Percentiles rank a stretch among this genome's conserved stretches.
Evolutionary conservation across 1,140 invertebrate species (phyloP).

Genomic region (Drosophila pseudoobscura): DNA sequence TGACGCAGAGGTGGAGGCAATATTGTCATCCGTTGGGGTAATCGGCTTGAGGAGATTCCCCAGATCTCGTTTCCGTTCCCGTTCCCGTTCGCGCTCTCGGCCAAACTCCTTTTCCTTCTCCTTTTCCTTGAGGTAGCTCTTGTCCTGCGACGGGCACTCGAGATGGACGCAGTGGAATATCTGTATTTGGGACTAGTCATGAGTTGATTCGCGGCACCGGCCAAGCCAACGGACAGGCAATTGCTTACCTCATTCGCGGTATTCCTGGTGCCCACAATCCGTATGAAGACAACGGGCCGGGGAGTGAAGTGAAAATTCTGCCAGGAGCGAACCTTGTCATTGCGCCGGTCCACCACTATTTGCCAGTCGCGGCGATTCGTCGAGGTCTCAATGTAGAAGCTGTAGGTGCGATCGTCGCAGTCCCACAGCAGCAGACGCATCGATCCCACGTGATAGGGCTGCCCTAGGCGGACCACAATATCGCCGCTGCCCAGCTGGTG

Average conservation of each 20-base stretch:
- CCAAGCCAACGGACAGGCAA: no score
- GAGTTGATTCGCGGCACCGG: not conserved
- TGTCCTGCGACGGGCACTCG: constrained; percentile 93
- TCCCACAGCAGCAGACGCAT: constrained; percentile 98
- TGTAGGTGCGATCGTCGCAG: constrained; percentile 97
- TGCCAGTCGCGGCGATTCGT: constrained; percentile 96
- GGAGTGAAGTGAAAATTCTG: constrained; percentile 93
- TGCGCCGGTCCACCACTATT: constrained; percentile 89
- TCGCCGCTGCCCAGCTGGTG: constrained; percentile 98
- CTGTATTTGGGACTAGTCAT: constrained; percentile 83
- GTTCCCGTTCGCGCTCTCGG: not conserved
- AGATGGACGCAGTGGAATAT: constrained; percentile 99
- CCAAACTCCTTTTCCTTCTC: constrained; percentile 5
- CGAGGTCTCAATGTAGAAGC: constrained; percentile 98
- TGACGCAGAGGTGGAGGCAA: constrained; percentile 50
- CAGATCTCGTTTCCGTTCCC: not conserved
- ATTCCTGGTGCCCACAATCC: constrained; percentile 97
- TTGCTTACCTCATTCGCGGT: constrained; percentile 95
- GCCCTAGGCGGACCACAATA: constrained; percentile 97
- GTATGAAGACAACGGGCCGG: constrained; percentile 95
- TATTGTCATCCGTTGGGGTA: constrained; percentile 28
- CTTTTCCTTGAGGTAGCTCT: constrained; percentile 52
- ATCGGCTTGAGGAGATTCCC: no score
- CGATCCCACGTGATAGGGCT: constrained; percentile 96
- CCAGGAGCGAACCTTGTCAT: constrained; percentile 89